These are phyloP conservation scores for Camelus bactrianus DNA, from an alignment of 2,113 vertebrate species.

Conservation along the genomic window DNA sequence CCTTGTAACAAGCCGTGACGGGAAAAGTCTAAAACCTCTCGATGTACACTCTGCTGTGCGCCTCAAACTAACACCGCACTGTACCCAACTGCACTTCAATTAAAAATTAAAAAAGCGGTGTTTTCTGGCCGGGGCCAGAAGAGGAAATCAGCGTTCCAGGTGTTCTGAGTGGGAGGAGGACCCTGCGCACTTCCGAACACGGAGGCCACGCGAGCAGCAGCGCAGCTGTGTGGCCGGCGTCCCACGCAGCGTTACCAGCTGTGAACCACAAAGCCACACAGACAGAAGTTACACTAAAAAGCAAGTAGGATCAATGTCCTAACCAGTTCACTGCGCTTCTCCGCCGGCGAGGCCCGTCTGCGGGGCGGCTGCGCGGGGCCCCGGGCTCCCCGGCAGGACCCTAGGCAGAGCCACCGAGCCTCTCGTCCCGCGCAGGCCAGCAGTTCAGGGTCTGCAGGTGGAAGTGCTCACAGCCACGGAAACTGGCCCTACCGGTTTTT, in stretches of 20 bases:
- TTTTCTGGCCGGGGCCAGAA: not conserved
- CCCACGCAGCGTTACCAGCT: too few species aligned
- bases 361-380: too few species aligned
- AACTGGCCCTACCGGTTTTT: not conserved
- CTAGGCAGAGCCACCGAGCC: accelerated
- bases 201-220: accelerated
- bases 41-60: not conserved
- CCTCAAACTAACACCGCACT: not conserved
- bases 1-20: too few species aligned
- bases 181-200: accelerated
- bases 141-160: not conserved
- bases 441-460: accelerated
- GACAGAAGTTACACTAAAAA: too few species aligned
- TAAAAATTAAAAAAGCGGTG: not conserved
- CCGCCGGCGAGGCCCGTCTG: too few species aligned
- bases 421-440: not conserved
- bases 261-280: too few species aligned
- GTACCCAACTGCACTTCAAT: not conserved
- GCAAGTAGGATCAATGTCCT: not conserved
- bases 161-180: too few species aligned
- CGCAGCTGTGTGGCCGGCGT: accelerated
- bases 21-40: too few species aligned
- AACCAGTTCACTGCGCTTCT: not conserved
- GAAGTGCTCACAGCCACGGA: not conserved
- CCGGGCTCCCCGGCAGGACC: not conserved